Evolutionary conservation across 2,888 invertebrate species (phyloP).

Genomic region (Rhagonycha fulva): DNA sequence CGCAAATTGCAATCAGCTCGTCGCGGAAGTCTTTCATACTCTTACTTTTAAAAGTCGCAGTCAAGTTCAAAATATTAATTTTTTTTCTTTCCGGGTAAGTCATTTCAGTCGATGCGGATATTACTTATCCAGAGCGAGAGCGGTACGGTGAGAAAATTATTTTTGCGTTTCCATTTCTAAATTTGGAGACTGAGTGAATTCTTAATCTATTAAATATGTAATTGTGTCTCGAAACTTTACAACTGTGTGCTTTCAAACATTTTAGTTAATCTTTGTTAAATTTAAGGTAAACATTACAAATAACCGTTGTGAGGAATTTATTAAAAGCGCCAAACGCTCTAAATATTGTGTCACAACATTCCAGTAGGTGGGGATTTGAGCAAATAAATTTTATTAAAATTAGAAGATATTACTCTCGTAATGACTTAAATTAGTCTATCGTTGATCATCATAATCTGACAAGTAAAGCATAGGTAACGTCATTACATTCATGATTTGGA

Average conservation of each 20-base stretch:
- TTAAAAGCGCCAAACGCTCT: not conserved
- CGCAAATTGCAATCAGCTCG: no score
- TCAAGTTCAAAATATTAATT: no score
- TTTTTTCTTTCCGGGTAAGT: no score
- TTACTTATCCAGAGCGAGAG: no score
- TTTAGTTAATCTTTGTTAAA: constrained; percentile 1
- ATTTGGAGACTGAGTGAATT: not conserved
- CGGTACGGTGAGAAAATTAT: not conserved
- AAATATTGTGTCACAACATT: not conserved
- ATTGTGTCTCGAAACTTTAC: not conserved
- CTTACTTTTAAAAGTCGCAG: no score
- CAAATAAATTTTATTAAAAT: constrained; percentile 6
- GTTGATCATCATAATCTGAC: constrained; percentile 13
- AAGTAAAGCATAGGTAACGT: constrained; percentile 2
- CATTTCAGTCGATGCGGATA: no score
- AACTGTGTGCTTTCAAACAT: not conserved
- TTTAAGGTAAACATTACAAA: constrained; percentile 1
- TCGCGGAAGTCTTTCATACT: no score
- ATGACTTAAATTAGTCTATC: constrained; percentile 9
- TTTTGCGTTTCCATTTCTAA: not conserved
- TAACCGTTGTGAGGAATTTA: not conserved
- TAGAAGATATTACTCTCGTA: constrained; percentile 3
- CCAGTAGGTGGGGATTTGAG: not conserved
- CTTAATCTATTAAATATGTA: not conserved
- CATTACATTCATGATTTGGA: constrained; percentile 3